Evolutionary conservation across 2,113 vertebrate species (phyloP).

Genomic region (Mobula hypostoma): DNA sequence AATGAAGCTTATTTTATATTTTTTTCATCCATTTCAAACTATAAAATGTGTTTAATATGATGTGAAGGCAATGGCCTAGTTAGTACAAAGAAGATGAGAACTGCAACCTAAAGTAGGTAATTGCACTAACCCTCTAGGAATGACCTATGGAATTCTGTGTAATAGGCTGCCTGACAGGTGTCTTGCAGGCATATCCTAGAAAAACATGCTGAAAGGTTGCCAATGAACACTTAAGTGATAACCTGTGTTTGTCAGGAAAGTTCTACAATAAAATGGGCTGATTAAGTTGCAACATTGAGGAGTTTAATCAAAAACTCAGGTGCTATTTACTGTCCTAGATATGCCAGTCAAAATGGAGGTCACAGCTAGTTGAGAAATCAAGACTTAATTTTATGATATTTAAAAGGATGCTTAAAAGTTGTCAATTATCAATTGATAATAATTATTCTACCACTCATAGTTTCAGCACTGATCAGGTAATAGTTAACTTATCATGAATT

Average conservation of each 20-base stretch:
- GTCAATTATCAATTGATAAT: background rate
- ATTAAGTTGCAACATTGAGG: constrained; percentile 25
- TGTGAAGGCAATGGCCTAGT: background rate
- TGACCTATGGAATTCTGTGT: background rate
- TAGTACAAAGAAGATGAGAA: background rate
- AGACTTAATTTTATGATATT: background rate
- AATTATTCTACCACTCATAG: background rate
- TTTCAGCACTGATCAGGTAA: background rate
- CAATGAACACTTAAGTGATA: constrained; percentile 7
- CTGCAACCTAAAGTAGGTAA: background rate
- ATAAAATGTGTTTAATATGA: background rate
- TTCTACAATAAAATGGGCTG: background rate
- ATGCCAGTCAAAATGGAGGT: background rate
- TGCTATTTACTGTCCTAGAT: background rate
- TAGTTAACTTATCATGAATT: background rate
- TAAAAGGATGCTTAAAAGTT: background rate
- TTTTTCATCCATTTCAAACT: background rate
- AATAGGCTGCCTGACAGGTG: background rate
- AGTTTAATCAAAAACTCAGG: constrained; percentile 31
- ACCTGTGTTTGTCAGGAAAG: constrained; percentile 27
- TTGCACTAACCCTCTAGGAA: background rate
- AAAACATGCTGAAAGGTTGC: background rate
- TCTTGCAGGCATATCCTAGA: constrained; percentile 11
- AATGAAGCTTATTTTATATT: background rate
- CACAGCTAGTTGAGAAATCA: constrained; percentile 20